phyloP scores from a whole-genome alignment of 2,113 vertebrate species.

The Pseudorectes ferrugineus region DNA sequence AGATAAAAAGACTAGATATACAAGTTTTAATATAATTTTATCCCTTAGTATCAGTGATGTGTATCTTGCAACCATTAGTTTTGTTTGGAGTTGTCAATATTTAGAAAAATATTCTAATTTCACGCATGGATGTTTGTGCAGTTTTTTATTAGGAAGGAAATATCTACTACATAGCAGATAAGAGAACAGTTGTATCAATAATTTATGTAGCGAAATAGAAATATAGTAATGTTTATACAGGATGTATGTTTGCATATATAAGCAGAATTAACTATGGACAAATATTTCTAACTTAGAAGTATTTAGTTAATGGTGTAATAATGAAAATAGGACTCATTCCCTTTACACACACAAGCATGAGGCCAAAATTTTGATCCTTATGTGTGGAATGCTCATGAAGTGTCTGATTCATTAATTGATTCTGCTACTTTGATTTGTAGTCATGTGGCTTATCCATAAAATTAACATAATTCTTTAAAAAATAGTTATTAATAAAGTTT shows the following conservation, averaged over 20 bases:
- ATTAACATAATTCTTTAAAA: constrained; percentile 38
- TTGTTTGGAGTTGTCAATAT: background rate
- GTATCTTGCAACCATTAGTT: background rate
- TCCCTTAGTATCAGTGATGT: background rate
- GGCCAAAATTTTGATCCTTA: background rate
- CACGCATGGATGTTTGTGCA: background rate
- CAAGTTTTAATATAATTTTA: background rate
- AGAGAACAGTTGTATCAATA: background rate
- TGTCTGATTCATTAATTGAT: background rate
- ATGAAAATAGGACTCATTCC: background rate
- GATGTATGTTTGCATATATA: background rate
- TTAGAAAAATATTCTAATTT: background rate
- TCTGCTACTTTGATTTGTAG: constrained; percentile 28
- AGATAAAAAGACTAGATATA: background rate
- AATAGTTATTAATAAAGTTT: constrained; percentile 43
- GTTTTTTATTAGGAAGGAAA: background rate
- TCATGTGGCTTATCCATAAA: background rate
- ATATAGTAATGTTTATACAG: background rate
- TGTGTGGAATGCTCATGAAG: background rate
- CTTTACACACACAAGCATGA: background rate
- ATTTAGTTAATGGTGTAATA: background rate
- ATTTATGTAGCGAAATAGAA: background rate
- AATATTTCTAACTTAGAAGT: background rate
- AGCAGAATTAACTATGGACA: background rate
- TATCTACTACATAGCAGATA: background rate